Percentiles rank a stretch among this genome's conserved stretches.
Conservation (phyloP, 2,888 invertebrate genomes). For the Mythimna loreyi region DNA sequence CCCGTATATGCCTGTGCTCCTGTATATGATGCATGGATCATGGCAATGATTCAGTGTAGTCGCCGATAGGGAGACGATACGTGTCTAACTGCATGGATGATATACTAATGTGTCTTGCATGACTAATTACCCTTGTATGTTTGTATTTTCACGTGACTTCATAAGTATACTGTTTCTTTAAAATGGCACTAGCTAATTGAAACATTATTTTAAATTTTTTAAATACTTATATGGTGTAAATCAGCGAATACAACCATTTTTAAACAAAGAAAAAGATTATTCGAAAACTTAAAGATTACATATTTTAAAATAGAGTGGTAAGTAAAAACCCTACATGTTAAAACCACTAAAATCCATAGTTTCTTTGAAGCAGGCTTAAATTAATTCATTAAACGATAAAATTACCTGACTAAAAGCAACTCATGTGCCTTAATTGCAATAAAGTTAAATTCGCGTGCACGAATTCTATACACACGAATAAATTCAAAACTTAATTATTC, state of each 20-base stretch:
- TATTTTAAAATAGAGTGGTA: background rate
- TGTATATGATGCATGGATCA: conserved; percentile 69
- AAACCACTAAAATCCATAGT: conserved; percentile 1
- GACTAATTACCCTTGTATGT: conserved; percentile 59
- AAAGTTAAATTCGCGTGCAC: conserved; percentile 43
- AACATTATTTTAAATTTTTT: conserved; percentile 1
- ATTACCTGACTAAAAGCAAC: conserved; percentile 50
- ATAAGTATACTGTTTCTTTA: background rate
- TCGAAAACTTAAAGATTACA: background rate
- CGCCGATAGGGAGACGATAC: conserved; percentile 60
- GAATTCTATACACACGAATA: conserved; percentile 33
- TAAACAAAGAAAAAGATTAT: background rate
- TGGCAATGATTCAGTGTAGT: conserved; percentile 61
- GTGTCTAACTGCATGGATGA: conserved; percentile 63
- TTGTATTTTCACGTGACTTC: conserved; percentile 58
- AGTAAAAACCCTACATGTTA: background rate
- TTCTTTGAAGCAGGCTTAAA: conserved; percentile 18
- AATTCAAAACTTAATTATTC: conserved; percentile 29
- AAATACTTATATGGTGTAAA: conserved; percentile 1
- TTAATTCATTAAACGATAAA: conserved; percentile 18
- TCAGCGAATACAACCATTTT: background rate
- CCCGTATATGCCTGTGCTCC: conserved; percentile 53
- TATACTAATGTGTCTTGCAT: conserved; percentile 67
- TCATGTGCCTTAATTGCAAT: conserved; percentile 25
- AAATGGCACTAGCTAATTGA: background rate